A percentile compares a stretch with the other conserved stretches of the same genome.
phyloP scores from a whole-genome alignment of 2,113 vertebrate species.

The Morphnarchus princeps region DNA sequence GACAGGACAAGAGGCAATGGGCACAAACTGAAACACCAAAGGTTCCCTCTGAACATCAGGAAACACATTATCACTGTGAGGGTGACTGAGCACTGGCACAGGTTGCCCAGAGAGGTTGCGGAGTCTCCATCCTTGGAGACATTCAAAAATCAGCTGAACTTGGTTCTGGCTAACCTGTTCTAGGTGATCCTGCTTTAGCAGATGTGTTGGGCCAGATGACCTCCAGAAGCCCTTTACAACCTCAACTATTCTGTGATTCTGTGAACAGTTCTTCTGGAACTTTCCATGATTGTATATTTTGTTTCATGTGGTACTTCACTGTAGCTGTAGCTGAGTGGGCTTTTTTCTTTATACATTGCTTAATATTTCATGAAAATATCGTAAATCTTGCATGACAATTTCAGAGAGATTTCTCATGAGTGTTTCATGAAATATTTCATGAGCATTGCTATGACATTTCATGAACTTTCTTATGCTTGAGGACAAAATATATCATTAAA shows the following conservation, averaged over 20 bases:
- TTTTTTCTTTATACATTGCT: neutral
- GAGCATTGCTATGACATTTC: neutral
- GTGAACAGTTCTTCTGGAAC: neutral
- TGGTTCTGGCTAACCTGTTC: neutral
- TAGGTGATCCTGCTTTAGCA: neutral
- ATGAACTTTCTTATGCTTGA: neutral
- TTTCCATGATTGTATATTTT: neutral
- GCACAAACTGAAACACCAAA: neutral
- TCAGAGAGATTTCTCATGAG: neutral
- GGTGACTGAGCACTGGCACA: neutral
- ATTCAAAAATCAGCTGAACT: neutral
- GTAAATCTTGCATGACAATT: neutral
- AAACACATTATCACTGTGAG: neutral
- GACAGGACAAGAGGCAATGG: neutral
- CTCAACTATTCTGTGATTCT: neutral
- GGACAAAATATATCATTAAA: neutral
- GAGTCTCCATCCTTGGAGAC: neutral
- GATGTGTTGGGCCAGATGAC: neutral
- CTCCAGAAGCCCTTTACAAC: neutral
- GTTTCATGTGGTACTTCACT: neutral
- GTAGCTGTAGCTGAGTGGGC: neutral
- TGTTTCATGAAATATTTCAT: neutral
- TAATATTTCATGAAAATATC: slow-evolving; percentile 4
- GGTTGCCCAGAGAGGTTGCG: neutral
- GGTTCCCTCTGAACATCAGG: neutral